Conservation (phyloP, 2,797 vertebrate species). For the Helostoma temminkii region DNA sequence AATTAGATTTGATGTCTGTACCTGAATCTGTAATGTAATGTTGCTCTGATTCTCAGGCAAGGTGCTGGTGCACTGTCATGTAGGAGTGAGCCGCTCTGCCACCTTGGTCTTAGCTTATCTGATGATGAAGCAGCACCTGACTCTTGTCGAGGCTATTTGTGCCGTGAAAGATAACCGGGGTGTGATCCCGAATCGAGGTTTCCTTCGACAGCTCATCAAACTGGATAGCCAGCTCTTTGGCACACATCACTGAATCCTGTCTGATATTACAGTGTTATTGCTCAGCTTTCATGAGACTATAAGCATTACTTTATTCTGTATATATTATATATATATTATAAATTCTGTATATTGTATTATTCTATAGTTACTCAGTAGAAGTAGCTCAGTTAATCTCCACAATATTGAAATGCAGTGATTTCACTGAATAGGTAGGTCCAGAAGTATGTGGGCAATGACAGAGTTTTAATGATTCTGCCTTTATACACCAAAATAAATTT, state of each 20-base stretch:
- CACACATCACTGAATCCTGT: slow-evolving; percentile 45
- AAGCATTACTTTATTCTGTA: too few relatives aligned
- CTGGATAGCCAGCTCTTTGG: slow-evolving; percentile 89
- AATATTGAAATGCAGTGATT: neutral
- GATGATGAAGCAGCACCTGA: slow-evolving; percentile 93
- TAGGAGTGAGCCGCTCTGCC: slow-evolving; percentile 94
- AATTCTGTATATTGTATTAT: too few relatives aligned
- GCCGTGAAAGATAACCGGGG: slow-evolving; percentile 92
- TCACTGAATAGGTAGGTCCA: neutral
- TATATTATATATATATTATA: too few relatives aligned
- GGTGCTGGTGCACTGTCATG: slow-evolving; percentile 93
- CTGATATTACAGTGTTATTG: neutral
- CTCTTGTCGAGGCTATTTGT: slow-evolving; percentile 93
- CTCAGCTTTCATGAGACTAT: neutral
- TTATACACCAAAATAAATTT: too few relatives aligned
- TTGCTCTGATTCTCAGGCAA: slow-evolving; percentile 81
- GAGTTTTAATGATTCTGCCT: too few relatives aligned
- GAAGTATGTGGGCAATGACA: too few relatives aligned
- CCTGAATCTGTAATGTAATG: neutral
- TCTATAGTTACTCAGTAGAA: neutral
- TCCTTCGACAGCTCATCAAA: slow-evolving; percentile 90
- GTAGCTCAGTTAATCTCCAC: neutral
- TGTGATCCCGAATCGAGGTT: slow-evolving; percentile 93
- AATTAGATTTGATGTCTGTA: neutral
- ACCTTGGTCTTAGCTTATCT: slow-evolving; percentile 94